A percentile compares a stretch with the other conserved stretches of the same genome.
Conservation (phyloP, 2,113 vertebrate species). For the Labrus mixtus region DNA sequence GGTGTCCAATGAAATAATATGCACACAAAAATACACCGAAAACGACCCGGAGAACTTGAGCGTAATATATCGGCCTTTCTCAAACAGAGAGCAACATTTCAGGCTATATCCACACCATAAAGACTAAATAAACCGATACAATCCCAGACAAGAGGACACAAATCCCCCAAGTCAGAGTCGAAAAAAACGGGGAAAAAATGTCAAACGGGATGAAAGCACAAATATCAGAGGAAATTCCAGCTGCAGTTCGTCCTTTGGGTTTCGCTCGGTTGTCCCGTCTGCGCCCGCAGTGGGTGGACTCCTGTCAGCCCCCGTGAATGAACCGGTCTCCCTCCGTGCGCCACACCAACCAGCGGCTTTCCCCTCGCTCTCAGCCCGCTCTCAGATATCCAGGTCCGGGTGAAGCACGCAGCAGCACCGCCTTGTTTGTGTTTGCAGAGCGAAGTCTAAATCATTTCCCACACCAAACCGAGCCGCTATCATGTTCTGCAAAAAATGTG, state of each 20-base stretch:
- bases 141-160: constrained; percentile 27
- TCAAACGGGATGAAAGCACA: neutral
- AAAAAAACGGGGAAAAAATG: neutral
- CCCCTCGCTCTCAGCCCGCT: constrained; percentile 18
- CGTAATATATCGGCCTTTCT: constrained; percentile 33
- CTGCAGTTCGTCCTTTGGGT: constrained; percentile 58
- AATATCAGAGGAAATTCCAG: constrained; percentile 50
- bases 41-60: constrained; percentile 46
- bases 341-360: constrained; percentile 27
- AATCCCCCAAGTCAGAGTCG: constrained; percentile 43
- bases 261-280: constrained; percentile 70
- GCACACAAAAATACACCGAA: neutral
- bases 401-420: constrained; percentile 46
- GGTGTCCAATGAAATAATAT: constrained; percentile 29
- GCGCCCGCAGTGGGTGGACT: constrained; percentile 57
- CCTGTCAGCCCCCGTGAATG: constrained; percentile 45
- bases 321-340: constrained; percentile 43
- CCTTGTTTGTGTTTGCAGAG: constrained; percentile 55
- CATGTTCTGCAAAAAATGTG: constrained; percentile 78
- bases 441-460: constrained; percentile 56
- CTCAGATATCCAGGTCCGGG: constrained; percentile 36
- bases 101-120: constrained; percentile 46
- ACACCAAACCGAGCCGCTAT: constrained; percentile 64
- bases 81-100: constrained; percentile 39
- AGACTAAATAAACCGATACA: constrained; percentile 11